Evolutionary conservation across 2,113 vertebrate genomes (phyloP), one percentile per base, ranked within the genome.

Genomic region (Gobius niger): DNA sequence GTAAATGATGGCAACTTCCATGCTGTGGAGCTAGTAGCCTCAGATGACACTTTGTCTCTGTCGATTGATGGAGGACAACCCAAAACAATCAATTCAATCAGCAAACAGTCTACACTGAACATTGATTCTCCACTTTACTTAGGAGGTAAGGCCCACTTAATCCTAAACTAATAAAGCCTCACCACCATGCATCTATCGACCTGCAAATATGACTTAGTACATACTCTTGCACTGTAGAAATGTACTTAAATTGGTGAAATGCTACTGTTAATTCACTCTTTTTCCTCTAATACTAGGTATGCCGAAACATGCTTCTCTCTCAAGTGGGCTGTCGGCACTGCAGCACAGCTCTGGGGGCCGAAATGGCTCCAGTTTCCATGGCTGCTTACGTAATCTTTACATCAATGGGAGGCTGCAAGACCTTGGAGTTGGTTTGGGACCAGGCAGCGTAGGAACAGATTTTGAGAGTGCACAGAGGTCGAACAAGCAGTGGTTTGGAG

Each of bases 1-100:
- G 96, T 99, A 86, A 99, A 98, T 67, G 98, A 99, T 78, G 98
- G 98, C 2, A 95, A 93, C 79, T 99, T 99, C 79, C 98, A 99
- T 59, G 93, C 95, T 34, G 96, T 99, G 87, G 96, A 99, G 84
- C 90, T 99, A 67, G 90, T 97, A 40, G 93, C 95, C 41, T 88
- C 94, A 82, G 97, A 98, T 76, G 95, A 98, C 72, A 95, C 94
- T 70, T 90, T 99, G 3, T 98, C 96, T 46, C 92, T 99, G 49
- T 96, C 95, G 13, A 91, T 99, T 41, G 96, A 99, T 78, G 97
- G 98, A 67, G 98, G 98, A 71, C 93, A 89, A 34, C 95, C 96
- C 68, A 99, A 99, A 91, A 92, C 95, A 86, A 99, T 99, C 85
- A 95, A 90, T 87, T 97, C 96, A 67, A 90, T 97, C 76, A 95